Conservation (phyloP, 2,888 invertebrate genomes). For the Microdon myrmicae region DNA sequence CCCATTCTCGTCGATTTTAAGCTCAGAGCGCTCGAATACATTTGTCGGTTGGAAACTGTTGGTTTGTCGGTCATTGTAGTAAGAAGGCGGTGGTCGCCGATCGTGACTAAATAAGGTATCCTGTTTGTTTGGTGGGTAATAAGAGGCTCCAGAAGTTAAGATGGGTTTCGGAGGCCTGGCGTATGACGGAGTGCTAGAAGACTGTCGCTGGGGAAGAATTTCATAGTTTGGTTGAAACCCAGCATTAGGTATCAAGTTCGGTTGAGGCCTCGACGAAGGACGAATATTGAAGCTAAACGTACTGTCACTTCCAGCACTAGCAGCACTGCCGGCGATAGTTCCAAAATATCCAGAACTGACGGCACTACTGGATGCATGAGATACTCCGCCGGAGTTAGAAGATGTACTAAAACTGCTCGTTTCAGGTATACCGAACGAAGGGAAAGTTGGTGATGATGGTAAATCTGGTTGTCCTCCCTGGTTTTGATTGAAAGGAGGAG, state of each 20-base stretch:
- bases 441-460: slow-evolving; percentile 25
- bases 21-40: slow-evolving; percentile 40
- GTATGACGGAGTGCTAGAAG: slow-evolving; percentile 45
- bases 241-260: slow-evolving; percentile 46
- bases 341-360: slow-evolving; percentile 60
- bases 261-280: slow-evolving; percentile 56
- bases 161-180: slow-evolving; percentile 36
- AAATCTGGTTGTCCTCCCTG: slow-evolving; percentile 14
- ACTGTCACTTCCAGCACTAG: slow-evolving; percentile 61
- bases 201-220: slow-evolving; percentile 52
- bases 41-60: slow-evolving; percentile 35
- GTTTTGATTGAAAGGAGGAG: slow-evolving; percentile 3
- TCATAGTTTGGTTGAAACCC: slow-evolving; percentile 54
- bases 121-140: slow-evolving; percentile 56
- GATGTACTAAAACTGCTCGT: slow-evolving; percentile 54
- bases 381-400: slow-evolving; percentile 37
- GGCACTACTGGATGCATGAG: slow-evolving; percentile 60
- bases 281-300: slow-evolving; percentile 64
- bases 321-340: slow-evolving; percentile 59
- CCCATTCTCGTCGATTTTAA: slow-evolving; percentile 15
- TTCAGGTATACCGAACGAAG: slow-evolving; percentile 19
- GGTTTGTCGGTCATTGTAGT: slow-evolving; percentile 25
- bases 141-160: slow-evolving; percentile 51
- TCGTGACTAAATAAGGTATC: slow-evolving; percentile 37
- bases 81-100: slow-evolving; percentile 24